Percentiles rank a stretch among this genome's conserved stretches.
These are phyloP conservation scores for Ectropis crepuscularia DNA, from an alignment of 2,888 invertebrate species.

Conservation along the genomic window DNA sequence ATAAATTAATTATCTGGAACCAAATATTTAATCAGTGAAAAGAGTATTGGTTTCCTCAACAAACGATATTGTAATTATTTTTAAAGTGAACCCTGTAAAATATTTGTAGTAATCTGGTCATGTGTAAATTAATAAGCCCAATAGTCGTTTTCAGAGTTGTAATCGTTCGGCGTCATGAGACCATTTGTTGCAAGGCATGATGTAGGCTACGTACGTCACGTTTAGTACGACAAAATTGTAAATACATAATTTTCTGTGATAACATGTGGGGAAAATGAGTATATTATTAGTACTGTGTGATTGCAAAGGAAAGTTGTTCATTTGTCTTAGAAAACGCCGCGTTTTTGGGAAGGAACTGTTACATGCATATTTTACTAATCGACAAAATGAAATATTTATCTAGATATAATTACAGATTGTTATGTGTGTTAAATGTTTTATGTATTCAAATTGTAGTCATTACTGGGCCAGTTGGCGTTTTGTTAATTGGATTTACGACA, in stretches of 20 bases:
- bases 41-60: neutral
- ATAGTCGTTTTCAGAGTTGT: conserved; percentile 56
- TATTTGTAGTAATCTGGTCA: neutral
- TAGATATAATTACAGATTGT: conserved; percentile 29
- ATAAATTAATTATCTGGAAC: too few relatives aligned
- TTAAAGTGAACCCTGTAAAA: neutral
- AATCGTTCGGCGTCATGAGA: conserved; percentile 65
- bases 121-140: conserved; percentile 38
- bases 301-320: conserved; percentile 79
- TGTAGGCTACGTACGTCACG: conserved; percentile 75
- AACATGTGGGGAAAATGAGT: conserved; percentile 79
- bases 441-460: conserved; percentile 14
- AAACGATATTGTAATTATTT: too few relatives aligned
- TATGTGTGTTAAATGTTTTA: conserved; percentile 17
- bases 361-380: conserved; percentile 38
- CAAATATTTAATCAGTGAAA: neutral
- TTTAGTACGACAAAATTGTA: conserved; percentile 83
- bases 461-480: conserved; percentile 12
- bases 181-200: conserved; percentile 75
- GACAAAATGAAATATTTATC: conserved; percentile 25
- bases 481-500: conserved; percentile 10
- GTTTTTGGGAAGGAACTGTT: conserved; percentile 60
- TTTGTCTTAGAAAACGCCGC: conserved; percentile 69
- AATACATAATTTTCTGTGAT: conserved; percentile 86
- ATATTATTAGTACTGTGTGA: conserved; percentile 82